A percentile compares a stretch with the other conserved stretches of the same genome.
These are phyloP conservation scores for Thera obeliscata DNA, from an alignment of 2,888 invertebrate genomes.

Conservation along the genomic window DNA sequence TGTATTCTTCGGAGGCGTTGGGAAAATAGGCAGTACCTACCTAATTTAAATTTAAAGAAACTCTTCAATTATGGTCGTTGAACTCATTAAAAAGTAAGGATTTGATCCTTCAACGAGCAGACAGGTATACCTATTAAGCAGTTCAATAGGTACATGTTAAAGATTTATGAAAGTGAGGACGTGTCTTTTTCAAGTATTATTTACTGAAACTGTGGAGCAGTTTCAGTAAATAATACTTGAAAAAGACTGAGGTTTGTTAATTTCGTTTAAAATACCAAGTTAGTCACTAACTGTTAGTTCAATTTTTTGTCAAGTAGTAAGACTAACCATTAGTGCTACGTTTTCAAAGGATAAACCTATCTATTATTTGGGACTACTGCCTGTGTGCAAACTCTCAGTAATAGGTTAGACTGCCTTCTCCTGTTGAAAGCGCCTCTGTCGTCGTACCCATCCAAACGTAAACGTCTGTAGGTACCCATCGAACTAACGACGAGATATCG, in stretches of 20 bases:
- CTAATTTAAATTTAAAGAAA: conserved; percentile 54
- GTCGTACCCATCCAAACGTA: conserved; percentile 41
- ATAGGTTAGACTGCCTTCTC: conserved; percentile 23
- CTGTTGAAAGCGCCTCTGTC: conserved; percentile 28
- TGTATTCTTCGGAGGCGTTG: conserved; percentile 35
- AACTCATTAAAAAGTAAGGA: conserved; percentile 79
- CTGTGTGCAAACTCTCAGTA: conserved; percentile 3
- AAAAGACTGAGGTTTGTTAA: not conserved
- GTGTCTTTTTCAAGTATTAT: not conserved
- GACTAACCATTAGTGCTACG: not conserved
- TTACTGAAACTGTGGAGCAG: not conserved
- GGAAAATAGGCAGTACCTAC: conserved; percentile 49
- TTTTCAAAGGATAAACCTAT: not conserved
- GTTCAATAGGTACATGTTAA: conserved; percentile 46
- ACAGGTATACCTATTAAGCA: conserved; percentile 48
- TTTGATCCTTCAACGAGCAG: conserved; percentile 59
- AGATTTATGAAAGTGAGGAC: conserved; percentile 24
- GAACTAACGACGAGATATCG: conserved; percentile 62
- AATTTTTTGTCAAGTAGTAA: not conserved
- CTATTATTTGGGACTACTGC: not conserved
- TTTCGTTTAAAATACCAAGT: not conserved
- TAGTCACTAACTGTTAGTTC: not conserved
- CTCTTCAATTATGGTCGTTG: conserved; percentile 70
- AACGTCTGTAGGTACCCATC: conserved; percentile 46
- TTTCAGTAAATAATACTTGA: no score